Conservation (phyloP, 2,113 vertebrate genomes). For the Lonchura striata region DNA sequence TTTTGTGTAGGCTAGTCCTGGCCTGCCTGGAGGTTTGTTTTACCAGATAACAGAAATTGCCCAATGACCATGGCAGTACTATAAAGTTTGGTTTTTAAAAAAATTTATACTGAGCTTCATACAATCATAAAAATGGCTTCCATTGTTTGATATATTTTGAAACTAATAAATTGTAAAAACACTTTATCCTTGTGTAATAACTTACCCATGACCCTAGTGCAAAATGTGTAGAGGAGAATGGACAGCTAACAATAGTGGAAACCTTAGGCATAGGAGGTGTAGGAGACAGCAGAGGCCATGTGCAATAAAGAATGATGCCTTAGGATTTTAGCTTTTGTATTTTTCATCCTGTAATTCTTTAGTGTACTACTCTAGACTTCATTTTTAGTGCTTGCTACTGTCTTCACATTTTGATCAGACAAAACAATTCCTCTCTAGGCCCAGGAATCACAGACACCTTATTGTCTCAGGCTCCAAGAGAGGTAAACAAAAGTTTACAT, state of each 20-base stretch:
- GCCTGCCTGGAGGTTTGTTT: neutral
- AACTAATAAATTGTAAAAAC: neutral
- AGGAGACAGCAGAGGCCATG: neutral
- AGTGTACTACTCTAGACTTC: neutral
- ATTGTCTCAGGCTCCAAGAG: neutral
- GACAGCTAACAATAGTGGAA: fast-evolving
- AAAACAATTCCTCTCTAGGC: neutral
- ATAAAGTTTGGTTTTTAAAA: too few species aligned
- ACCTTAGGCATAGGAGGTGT: neutral
- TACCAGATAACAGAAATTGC: neutral
- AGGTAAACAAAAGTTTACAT: neutral
- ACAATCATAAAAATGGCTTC: fast-evolving
- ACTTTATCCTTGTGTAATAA: neutral
- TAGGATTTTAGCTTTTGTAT: neutral
- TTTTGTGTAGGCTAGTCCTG: neutral
- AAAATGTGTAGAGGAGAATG: neutral
- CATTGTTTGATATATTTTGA: neutral
- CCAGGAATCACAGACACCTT: neutral
- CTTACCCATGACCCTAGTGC: neutral
- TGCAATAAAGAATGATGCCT: neutral
- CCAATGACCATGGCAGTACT: neutral
- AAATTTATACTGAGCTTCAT: neutral
- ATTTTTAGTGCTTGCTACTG: neutral
- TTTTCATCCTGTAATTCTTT: neutral
- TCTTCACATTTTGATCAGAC: neutral